Conservation (phyloP, 1,140 invertebrate genomes). For the Lucilia sericata region DNA sequence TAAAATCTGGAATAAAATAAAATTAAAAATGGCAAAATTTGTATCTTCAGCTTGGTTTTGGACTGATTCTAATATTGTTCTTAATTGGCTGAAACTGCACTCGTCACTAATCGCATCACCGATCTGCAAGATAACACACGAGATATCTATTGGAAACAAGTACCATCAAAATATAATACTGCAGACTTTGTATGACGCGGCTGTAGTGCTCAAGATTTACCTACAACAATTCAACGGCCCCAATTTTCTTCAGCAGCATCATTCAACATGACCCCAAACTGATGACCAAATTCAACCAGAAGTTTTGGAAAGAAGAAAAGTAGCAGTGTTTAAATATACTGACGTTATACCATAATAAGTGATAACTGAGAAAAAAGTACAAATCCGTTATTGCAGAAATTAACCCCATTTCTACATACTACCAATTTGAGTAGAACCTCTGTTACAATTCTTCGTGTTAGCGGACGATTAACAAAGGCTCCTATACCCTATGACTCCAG, state of each 20-base stretch:
- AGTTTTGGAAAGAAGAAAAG: not conserved
- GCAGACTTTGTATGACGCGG: conserved; percentile 35
- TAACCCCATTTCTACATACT: not conserved
- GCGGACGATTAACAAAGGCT: too few relatives aligned
- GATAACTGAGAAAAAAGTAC: too few relatives aligned
- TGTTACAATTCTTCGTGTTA: too few relatives aligned
- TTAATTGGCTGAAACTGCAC: conserved; percentile 45
- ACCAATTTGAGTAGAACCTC: not conserved
- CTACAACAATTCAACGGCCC: conserved; percentile 32
- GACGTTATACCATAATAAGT: too few relatives aligned
- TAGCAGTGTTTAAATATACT: too few relatives aligned
- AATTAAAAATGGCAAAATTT: conserved; percentile 19
- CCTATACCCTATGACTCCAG: too few relatives aligned
- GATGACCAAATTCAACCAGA: not conserved
- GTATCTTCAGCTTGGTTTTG: conserved; percentile 32
- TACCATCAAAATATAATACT: not conserved
- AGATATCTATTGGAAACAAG: not conserved
- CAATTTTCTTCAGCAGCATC: not conserved
- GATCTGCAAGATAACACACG: conserved; percentile 4
- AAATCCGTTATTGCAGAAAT: not conserved
- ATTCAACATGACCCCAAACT: not conserved
- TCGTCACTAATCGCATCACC: conserved; percentile 45
- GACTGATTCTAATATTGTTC: conserved; percentile 46
- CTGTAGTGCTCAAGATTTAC: not conserved
- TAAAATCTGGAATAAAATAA: too few relatives aligned